These are phyloP conservation scores for Pseudomyrmex sp. DNA, from an alignment of 1,140 invertebrate species.

Conservation along the genomic window DNA sequence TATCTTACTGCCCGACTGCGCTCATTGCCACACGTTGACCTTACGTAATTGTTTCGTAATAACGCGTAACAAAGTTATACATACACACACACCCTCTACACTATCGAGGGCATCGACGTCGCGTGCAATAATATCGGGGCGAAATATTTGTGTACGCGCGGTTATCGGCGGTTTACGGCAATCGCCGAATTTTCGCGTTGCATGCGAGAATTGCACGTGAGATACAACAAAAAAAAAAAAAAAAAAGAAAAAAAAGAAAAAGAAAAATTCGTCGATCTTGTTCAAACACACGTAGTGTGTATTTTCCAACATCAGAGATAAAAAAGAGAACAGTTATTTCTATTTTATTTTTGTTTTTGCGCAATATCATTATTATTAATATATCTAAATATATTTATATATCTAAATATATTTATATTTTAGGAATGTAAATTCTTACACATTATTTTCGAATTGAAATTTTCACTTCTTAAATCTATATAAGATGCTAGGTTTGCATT, in stretches of 20 bases:
- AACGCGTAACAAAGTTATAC: conserved; percentile 41
- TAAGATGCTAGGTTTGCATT: too few species aligned
- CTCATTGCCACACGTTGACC: conserved; percentile 68
- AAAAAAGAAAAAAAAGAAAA: neutral
- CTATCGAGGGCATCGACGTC: neutral
- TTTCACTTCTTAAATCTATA: too few species aligned
- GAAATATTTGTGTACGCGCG: conserved; percentile 18
- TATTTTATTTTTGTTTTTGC: neutral
- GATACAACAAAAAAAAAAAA: neutral
- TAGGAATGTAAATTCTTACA: too few species aligned
- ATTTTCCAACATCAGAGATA: neutral
- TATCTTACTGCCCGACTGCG: conserved; percentile 43
- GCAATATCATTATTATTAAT: too few species aligned
- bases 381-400: too few species aligned
- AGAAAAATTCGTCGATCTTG: neutral
- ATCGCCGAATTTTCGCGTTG: neutral
- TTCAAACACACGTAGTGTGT: neutral
- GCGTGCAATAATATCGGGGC: neutral
- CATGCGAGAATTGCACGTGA: neutral
- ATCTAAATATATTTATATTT: too few species aligned
- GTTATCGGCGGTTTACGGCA: conserved; percentile 1
- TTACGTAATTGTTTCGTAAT: conserved; percentile 71
- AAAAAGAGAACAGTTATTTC: neutral
- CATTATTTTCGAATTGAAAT: too few species aligned
- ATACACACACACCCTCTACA: neutral